Conservation (phyloP, 2,797 vertebrate genomes). For the Sus cebifrons region DNA sequence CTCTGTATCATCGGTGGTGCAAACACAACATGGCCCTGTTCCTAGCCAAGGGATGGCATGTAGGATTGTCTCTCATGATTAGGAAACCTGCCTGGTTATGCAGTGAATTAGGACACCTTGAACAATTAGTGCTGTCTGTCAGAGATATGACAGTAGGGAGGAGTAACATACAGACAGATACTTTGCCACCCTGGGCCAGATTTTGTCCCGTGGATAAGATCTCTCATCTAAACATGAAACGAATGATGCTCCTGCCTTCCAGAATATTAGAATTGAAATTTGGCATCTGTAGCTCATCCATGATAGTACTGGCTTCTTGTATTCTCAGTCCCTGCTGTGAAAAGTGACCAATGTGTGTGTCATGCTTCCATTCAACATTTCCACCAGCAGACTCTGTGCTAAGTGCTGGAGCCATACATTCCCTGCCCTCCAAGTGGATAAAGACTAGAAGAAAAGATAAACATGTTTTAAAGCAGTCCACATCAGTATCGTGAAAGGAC, state of each 20-base stretch:
- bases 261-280: neutral
- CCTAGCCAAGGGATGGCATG: neutral
- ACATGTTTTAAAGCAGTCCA: neutral
- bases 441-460: neutral
- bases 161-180: neutral
- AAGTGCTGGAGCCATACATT: neutral
- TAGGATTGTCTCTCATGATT: neutral
- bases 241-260: neutral
- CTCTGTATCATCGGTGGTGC: neutral
- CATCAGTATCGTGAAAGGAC: neutral
- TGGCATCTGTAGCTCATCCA: neutral
- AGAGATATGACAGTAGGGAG: neutral
- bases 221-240: neutral
- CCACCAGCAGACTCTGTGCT: constrained; percentile 1
- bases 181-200: neutral
- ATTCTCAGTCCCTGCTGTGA: constrained; percentile 6
- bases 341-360: neutral
- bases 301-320: neutral
- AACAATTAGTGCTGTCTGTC: neutral
- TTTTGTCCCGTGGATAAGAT: constrained; percentile 16
- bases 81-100: neutral
- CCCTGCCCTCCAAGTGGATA: neutral
- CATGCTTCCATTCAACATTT: neutral
- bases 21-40: neutral
- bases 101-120: neutral